Evolutionary conservation across 2,797 vertebrate species (phyloP), one percentile per base, ranked within the genome.

Genomic region (Loris lydekkerianus): DNA sequence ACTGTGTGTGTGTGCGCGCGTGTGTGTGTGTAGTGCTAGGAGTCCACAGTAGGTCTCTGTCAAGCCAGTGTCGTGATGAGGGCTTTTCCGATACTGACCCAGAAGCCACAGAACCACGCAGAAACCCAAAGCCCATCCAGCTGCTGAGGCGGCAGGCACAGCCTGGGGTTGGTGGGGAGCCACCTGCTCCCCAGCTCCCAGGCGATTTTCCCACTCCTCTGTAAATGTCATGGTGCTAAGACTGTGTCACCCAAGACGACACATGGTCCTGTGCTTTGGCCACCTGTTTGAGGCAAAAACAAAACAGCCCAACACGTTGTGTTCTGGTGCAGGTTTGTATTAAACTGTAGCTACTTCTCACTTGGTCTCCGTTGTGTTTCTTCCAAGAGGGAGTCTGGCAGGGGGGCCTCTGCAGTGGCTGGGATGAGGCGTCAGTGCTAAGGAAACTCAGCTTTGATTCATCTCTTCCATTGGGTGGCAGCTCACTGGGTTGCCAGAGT

Each of bases 291-390:
- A 96, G 97, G 97, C 97, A 97, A 94, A 96, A 92, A 96, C 75
- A 94, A 95, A 97, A 96, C 96, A 96, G 90, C 96, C 94, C 86
- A 25, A 86, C 94, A 96, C 92, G 0, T 97, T 86, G 82, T 97
- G 97, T 97, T 97, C 97, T 98, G 97, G 96, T 97, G 94, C 96
- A 96, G 96, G 93, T 97, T 98, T 98, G 97, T 97, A 98, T 97
- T 97, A 98, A 97, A 98, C 94, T 97, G 96, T 97, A 97, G 97
- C 97, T 91, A 97, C 97, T 98, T 97, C 97, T 97, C 95, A 86
- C 87, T 56, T 46, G 61, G 97, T 95, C 96, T 98, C 96, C 1
- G 86, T 94, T 89, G 96, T 98, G 78, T 96, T 98, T 97, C 93
- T 97, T 98, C 91, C 58, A 85, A 88, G 88, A 89, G 91, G 94